Evolutionary conservation across 2,888 invertebrate genomes (phyloP), one percentile per base, ranked within the genome.

Genomic region (Nebria brevicollis): DNA sequence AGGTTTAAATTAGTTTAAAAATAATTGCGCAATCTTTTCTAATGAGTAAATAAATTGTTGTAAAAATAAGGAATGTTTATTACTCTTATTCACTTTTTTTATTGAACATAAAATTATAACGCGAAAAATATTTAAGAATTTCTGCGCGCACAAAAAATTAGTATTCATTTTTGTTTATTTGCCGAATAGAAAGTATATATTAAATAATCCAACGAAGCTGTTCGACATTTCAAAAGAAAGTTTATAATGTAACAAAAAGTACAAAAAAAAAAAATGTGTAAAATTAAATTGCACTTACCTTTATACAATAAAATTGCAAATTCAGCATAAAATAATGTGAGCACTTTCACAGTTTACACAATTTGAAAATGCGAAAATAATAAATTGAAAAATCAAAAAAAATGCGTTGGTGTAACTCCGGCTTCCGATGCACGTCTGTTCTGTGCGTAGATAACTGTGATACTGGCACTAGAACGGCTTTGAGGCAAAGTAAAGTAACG

Each of bases 161-260:
- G 42, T 41, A 26, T 72, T 20, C 34, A 78, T 78, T 78, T 78
- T 78, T 78, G 73, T 72, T 65, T 72, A 68, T 7, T 76, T 26
- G 43, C 42, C 15, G 34, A 78, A 34, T 78, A 78, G 78, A 78
- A 78, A 78, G 78, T 78, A 25, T 72, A 70, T 70, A 78, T 78
- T 78, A 73, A 78, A 78, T 78, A 78, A 78, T 77, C 65, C 64
- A 26, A 70, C 15, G 15, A 20, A 54, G 54, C 54, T 54, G 54
- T 54, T 34, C 70, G 64, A 77, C 72, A 72, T 66, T 11, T 78
- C 34, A 41, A 66, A 78, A 78, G 78, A 78, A 78, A 78, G 78
- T 78, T 15, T 73, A n/a, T 42, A 41, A 73, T 68, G 26, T 68
- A 20, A 68, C 8, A n/a, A 66, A 66, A 76, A n/a, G 41, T 41